These are phyloP conservation scores for Trichogramma pretiosum DNA, from an alignment of 1,140 invertebrate genomes.

Conservation along the genomic window DNA sequence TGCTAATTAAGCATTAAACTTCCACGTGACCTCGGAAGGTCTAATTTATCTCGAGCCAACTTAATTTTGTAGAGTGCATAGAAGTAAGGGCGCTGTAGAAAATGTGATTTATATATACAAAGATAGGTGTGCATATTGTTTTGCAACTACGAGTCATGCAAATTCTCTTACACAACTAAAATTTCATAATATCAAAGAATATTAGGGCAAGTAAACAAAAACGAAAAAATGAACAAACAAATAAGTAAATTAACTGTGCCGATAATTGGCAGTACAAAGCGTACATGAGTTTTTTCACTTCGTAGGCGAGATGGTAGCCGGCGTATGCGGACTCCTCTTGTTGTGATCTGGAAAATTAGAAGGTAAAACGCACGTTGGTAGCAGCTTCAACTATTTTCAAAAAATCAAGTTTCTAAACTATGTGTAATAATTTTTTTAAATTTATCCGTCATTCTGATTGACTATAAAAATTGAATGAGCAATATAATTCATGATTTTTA, in stretches of 20 bases:
- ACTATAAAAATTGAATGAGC: not conserved
- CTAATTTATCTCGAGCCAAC: not conserved
- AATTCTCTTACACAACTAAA: not conserved
- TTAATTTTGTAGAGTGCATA: slow-evolving; percentile 6
- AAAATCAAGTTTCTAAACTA: no score
- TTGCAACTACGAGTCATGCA: slow-evolving; percentile 9
- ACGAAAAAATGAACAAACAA: no score
- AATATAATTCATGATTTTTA: no score
- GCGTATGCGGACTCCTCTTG: slow-evolving; percentile 83
- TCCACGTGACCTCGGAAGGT: not conserved
- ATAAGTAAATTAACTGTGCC: no score
- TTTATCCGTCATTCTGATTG: no score
- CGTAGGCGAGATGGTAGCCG: slow-evolving; percentile 96
- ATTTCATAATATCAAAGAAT: slow-evolving; percentile 2
- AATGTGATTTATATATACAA: no score
- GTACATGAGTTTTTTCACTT: slow-evolving; percentile 99
- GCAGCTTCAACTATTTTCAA: no score
- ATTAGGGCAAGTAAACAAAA: no score
- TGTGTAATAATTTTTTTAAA: no score
- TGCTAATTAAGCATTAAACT: not conserved
- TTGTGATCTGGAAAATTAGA: slow-evolving; percentile 64
- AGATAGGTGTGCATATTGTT: no score
- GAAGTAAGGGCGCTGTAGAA: no score
- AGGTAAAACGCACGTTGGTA: slow-evolving; percentile 41
- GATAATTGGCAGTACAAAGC: no score